phyloP scores from a whole-genome alignment of 23 tunicate species.

The Ciona savignyi region DNA sequence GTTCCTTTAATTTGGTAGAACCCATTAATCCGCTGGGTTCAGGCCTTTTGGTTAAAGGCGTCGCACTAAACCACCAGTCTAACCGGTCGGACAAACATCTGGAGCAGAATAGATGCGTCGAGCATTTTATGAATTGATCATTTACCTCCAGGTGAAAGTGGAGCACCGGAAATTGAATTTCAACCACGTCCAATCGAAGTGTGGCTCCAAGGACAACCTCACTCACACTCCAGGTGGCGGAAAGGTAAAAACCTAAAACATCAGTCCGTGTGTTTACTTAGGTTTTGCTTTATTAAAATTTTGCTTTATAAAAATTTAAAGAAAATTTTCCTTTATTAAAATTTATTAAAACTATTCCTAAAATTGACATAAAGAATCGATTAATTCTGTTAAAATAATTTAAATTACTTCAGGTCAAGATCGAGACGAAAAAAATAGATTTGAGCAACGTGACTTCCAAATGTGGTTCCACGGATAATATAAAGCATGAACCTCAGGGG shows the following conservation, averaged over 20 bases:
- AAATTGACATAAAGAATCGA: no score
- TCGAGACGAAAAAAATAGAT: conserved; percentile 24
- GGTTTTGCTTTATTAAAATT: no score
- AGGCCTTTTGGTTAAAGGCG: no score
- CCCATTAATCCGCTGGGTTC: no score
- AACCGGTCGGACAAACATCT: conserved; percentile 64
- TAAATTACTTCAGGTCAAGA: conserved; percentile 24
- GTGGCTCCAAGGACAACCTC: conserved; percentile 66
- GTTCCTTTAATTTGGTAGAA: no score
- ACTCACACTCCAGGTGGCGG: conserved; percentile 82
- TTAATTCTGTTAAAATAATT: no score
- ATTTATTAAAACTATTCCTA: no score
- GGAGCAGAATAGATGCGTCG: conserved; percentile 72
- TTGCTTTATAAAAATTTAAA: no score
- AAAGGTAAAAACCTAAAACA: conserved; percentile 36
- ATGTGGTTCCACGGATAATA: conserved; percentile 31
- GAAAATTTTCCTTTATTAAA: no score
- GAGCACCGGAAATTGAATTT: conserved; percentile 36
- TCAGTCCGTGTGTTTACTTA: no score
- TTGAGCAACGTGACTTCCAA: conserved; percentile 28
- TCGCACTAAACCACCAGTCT: no score
- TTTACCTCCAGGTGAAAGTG: conserved; percentile 41
- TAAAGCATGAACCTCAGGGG: conserved; percentile 28
- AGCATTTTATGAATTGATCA: no score
- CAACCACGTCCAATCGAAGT: conserved; percentile 69